Evolutionary conservation across 37 sponge, comb jelly and placozoan species (phyloP).

Genomic region (Cladorhizidae sp.): DNA sequence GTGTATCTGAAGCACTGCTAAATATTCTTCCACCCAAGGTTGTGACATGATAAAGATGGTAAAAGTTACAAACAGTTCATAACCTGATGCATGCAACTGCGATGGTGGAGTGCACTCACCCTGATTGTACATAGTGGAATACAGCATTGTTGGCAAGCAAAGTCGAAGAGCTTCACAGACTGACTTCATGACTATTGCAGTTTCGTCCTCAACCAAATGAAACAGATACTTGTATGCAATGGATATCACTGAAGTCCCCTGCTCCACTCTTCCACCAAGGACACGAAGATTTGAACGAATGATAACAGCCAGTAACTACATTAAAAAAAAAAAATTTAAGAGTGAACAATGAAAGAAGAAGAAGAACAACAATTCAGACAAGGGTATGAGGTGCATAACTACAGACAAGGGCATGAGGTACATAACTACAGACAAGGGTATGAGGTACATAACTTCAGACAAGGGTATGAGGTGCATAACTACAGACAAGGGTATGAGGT

Average conservation of each 20-base stretch:
- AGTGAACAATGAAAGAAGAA: neutral
- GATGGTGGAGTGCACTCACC: neutral
- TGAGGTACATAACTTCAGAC: no score
- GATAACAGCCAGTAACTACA: slow-evolving; percentile 42
- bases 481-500: no score
- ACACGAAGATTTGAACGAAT: slow-evolving; percentile 20
- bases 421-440: no score
- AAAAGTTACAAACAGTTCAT: no score
- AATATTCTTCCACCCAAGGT: no score
- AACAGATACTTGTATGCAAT: slow-evolving; percentile 13
- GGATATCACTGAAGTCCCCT: slow-evolving; percentile 17
- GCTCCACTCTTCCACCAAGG: neutral
- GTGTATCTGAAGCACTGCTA: no score
- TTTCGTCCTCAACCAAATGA: slow-evolving; percentile 23
- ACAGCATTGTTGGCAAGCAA: slow-evolving; percentile 38
- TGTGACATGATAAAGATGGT: no score
- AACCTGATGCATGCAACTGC: no score
- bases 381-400: no score
- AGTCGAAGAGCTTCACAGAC: slow-evolving; percentile 68
- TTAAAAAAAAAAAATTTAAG: neutral
- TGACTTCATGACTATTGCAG: slow-evolving; percentile 63
- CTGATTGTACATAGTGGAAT: slow-evolving; percentile 15
- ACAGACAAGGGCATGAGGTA: no score
- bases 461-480: no score
- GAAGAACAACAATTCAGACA: neutral